These are phyloP conservation scores for Craseonycteris thonglongyai DNA, from an alignment of 2,113 vertebrate species.

Conservation along the genomic window DNA sequence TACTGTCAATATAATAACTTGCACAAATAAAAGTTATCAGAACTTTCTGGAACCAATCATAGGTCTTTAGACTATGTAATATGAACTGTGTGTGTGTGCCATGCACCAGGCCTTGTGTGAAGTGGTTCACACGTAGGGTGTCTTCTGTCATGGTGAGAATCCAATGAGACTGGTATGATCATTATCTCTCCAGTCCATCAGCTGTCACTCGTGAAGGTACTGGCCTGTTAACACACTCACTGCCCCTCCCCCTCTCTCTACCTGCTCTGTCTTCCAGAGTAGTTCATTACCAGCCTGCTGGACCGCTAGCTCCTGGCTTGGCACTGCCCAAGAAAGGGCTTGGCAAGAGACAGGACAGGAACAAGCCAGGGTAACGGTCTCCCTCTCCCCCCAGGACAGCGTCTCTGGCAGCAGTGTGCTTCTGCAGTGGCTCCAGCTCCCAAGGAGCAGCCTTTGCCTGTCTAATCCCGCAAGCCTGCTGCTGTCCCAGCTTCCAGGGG, in stretches of 20 bases:
- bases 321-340: not conserved
- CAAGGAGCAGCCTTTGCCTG: not conserved
- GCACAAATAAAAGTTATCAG: too few relatives aligned
- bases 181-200: not conserved
- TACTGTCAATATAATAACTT: too few relatives aligned
- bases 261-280: not conserved
- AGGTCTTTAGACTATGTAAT: not conserved
- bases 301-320: not conserved
- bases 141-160: not conserved
- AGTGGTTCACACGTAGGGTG: not conserved
- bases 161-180: accelerated
- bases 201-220: too few relatives aligned
- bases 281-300: not conserved
- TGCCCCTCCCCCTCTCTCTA: not conserved
- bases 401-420: not conserved
- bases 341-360: not conserved
- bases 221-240: not conserved
- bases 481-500: not conserved
- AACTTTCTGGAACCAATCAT: not conserved
- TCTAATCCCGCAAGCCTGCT: not conserved
- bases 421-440: not conserved
- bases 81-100: not conserved
- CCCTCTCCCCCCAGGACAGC: not conserved
- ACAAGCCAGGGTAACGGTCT: not conserved
- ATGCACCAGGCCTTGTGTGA: not conserved